Evolutionary conservation across 2,797 vertebrate species (phyloP).

Genomic region (Lithobates pipiens): DNA sequence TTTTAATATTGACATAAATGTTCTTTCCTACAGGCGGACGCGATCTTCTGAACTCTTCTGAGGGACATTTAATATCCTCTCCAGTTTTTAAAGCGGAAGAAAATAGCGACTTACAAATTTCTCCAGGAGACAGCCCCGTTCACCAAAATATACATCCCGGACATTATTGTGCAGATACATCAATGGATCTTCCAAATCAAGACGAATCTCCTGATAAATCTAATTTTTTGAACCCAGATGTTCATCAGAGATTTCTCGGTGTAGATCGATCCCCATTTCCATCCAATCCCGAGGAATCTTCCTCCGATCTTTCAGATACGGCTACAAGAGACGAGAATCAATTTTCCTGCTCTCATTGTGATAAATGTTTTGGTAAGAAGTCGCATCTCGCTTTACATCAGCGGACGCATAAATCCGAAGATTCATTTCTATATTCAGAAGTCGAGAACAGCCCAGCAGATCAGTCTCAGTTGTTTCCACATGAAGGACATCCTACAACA

Average conservation of each 20-base stretch:
- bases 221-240: too few relatives aligned
- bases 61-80: background rate
- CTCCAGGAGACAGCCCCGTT: background rate
- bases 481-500: too few relatives aligned
- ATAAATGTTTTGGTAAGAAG: constrained; percentile 1
- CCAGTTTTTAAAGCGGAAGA: background rate
- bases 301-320: background rate
- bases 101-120: too few relatives aligned
- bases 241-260: too few relatives aligned
- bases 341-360: background rate
- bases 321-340: background rate
- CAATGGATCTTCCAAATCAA: background rate
- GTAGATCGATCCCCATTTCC: background rate
- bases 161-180: background rate
- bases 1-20: too few relatives aligned
- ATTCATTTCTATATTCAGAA: too few relatives aligned
- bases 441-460: too few relatives aligned
- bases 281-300: background rate
- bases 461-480: too few relatives aligned
- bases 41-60: background rate
- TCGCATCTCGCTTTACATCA: background rate
- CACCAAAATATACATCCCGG: too few relatives aligned
- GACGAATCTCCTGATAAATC: background rate
- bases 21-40: background rate
- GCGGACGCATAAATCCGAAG: background rate